Evolutionary conservation across 2,888 invertebrate species (phyloP).

Genomic region (Rhimphoctona megacephalus): DNA sequence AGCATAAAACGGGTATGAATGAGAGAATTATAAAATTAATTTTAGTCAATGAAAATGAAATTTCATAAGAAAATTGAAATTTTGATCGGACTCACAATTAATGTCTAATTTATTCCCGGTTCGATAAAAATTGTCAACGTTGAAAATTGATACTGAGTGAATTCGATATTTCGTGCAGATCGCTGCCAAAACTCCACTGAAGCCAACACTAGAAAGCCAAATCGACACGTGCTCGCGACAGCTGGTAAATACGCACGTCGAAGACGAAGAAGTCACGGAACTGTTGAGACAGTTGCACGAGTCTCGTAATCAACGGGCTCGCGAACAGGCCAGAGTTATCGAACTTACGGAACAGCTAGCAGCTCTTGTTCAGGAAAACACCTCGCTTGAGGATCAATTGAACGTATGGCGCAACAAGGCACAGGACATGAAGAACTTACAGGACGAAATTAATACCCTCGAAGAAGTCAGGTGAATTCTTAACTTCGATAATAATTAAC

Average conservation of each 20-base stretch:
- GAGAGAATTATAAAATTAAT: not conserved
- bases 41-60: not conserved
- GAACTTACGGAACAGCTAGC: slow-evolving; percentile 93
- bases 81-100: no score
- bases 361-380: slow-evolving; percentile 90
- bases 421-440: slow-evolving; percentile 92
- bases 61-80: not conserved
- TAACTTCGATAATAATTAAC: not conserved
- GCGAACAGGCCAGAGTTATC: slow-evolving; percentile 90
- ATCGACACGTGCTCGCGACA: slow-evolving; percentile 70
- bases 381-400: slow-evolving; percentile 89
- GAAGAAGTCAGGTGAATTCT: slow-evolving; percentile 92
- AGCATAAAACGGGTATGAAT: slow-evolving; percentile 79
- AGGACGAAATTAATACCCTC: slow-evolving; percentile 93
- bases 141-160: not conserved
- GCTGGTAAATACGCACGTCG: slow-evolving; percentile 67
- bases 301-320: slow-evolving; percentile 88
- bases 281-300: slow-evolving; percentile 91
- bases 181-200: slow-evolving; percentile 75
- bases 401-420: slow-evolving; percentile 89
- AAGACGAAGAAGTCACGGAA: slow-evolving; percentile 84
- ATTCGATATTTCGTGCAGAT: slow-evolving; percentile 66
- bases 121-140: not conserved
- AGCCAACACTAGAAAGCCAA: slow-evolving; percentile 60
- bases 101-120: no score